Evolutionary conservation across 2,113 vertebrate genomes (phyloP).

Genomic region (Clarias macrocephalus): DNA sequence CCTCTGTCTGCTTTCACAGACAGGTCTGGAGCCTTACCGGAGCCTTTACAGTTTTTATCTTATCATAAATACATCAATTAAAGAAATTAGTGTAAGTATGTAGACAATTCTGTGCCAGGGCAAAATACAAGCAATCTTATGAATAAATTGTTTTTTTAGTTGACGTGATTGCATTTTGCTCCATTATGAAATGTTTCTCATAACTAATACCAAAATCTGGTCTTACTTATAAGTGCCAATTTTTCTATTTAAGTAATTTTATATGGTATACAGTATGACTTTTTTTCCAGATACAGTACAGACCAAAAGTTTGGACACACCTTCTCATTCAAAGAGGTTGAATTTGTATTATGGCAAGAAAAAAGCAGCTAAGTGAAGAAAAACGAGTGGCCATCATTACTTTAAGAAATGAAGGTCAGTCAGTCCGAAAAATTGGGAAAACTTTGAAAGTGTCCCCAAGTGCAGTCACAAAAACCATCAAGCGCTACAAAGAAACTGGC

Average conservation of each 20-base stretch:
- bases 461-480: no score
- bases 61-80: background rate
- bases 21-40: background rate
- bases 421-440: no score
- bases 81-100: background rate
- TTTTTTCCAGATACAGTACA: background rate
- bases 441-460: no score
- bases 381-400: no score
- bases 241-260: background rate
- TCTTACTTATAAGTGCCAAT: background rate
- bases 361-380: no score
- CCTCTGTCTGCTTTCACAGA: background rate
- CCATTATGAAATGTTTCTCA: background rate
- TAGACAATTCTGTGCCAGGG: background rate
- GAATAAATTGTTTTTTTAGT: background rate
- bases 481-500: no score
- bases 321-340: no score
- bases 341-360: no score
- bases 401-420: no score
- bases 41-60: background rate
- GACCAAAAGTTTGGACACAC: no score
- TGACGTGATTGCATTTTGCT: background rate
- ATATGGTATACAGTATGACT: background rate
- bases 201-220: background rate
- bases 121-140: background rate